A percentile compares a stretch with the other conserved stretches of the same genome.
phyloP scores from a whole-genome alignment of 2,797 vertebrate species.

The Limnodromus scolopaceus region DNA sequence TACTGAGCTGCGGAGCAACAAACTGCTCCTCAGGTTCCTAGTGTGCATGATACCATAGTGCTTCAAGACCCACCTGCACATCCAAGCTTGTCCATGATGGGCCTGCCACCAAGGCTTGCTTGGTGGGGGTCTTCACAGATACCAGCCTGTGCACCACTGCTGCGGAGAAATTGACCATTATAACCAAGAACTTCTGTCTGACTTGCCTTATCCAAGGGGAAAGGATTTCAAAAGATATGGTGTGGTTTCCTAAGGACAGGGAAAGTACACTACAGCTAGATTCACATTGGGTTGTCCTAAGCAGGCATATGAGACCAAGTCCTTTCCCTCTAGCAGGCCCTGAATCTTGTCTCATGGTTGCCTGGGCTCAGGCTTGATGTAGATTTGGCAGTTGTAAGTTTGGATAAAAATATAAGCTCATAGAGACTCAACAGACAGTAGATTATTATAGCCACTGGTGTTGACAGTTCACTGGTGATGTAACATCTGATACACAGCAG shows the following conservation, averaged over 20 bases:
- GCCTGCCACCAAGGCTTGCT: neutral
- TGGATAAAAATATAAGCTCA: neutral
- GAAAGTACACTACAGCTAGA: neutral
- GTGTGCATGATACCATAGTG: neutral
- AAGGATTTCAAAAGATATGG: neutral
- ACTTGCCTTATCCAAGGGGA: neutral
- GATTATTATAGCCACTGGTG: neutral
- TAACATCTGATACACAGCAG: neutral
- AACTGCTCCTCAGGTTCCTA: neutral
- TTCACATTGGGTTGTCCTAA: neutral
- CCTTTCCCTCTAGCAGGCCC: neutral
- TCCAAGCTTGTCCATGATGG: neutral
- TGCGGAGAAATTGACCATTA: neutral
- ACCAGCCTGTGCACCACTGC: neutral
- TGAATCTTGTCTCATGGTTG: neutral
- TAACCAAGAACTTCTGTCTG: neutral
- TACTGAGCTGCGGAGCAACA: neutral
- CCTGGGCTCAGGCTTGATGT: neutral
- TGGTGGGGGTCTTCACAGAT: neutral
- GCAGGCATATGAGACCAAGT: neutral
- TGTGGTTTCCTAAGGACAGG: neutral
- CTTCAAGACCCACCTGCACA: neutral
- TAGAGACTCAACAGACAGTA: neutral
- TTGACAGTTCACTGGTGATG: neutral
- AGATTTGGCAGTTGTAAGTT: neutral